These are phyloP conservation scores for Cuniculus paca DNA, from an alignment of 2,797 vertebrate species.

Conservation along the genomic window DNA sequence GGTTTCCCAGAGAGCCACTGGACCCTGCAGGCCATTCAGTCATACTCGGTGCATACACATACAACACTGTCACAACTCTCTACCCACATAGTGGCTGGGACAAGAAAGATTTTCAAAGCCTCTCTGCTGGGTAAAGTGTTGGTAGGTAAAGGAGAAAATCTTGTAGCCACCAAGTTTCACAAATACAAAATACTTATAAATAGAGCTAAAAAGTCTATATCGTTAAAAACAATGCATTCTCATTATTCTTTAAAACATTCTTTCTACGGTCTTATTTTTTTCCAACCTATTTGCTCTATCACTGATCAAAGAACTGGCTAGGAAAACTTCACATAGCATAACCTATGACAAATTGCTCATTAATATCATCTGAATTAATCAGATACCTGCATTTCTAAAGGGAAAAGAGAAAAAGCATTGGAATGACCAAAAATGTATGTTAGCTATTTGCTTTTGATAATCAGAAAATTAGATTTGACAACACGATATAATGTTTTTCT, in stretches of 20 bases:
- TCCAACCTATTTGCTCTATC: neutral
- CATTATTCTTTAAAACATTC: slow-evolving; percentile 27
- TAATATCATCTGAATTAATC: slow-evolving; percentile 58
- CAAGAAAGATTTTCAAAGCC: neutral
- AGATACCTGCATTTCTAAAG: neutral
- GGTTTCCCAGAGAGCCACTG: neutral
- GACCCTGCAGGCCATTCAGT: neutral
- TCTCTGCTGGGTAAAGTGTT: neutral
- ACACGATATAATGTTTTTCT: slow-evolving; percentile 35
- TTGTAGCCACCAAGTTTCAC: neutral
- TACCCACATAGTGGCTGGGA: neutral
- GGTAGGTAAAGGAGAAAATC: neutral
- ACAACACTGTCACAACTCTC: neutral
- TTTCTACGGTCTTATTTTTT: slow-evolving; percentile 47
- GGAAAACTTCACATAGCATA: slow-evolving; percentile 5
- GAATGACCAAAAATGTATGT: neutral
- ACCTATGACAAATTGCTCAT: slow-evolving; percentile 50
- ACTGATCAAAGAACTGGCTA: slow-evolving; percentile 20
- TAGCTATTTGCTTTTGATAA: slow-evolving; percentile 47
- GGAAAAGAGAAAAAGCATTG: slow-evolving; percentile 13
- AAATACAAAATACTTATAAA: slow-evolving; percentile 14
- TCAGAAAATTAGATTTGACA: slow-evolving; percentile 53
- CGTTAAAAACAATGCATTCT: neutral
- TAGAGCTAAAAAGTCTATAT: neutral
- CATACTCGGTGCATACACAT: neutral